Percentiles rank a stretch among this genome's conserved stretches.
Conservation (phyloP, 2,888 invertebrate genomes). For the Pyrrhia umbra region DNA sequence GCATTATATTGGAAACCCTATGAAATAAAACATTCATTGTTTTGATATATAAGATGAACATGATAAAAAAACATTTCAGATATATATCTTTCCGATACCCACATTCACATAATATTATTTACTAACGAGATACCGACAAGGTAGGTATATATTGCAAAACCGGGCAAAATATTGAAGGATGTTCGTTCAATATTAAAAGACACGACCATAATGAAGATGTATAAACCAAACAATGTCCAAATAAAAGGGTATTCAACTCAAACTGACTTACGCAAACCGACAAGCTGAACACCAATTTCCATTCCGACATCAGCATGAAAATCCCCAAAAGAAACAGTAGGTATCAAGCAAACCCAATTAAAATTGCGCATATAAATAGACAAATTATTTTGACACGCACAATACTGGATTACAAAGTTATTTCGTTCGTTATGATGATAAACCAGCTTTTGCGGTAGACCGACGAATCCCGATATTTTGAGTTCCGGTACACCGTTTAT, state of each 20-base stretch:
- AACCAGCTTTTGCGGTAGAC: conserved; percentile 58
- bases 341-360: conserved; percentile 51
- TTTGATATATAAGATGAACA: too few species aligned
- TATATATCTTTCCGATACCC: too few species aligned
- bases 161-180: not conserved
- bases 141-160: too few species aligned
- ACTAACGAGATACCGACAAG: too few species aligned
- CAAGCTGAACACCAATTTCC: conserved; percentile 33
- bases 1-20: too few species aligned
- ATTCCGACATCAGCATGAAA: conserved; percentile 46
- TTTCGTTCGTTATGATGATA: conserved; percentile 59
- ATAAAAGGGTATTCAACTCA: conserved; percentile 1
- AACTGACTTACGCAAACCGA: conserved; percentile 19
- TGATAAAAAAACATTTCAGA: too few species aligned
- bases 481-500: conserved; percentile 42
- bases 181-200: not conserved
- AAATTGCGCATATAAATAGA: conserved; percentile 63
- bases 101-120: too few species aligned
- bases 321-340: conserved; percentile 50
- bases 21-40: too few species aligned
- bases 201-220: not conserved
- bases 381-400: conserved; percentile 60
- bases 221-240: not conserved
- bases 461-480: conserved; percentile 52
- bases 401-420: conserved; percentile 64